phyloP scores from a whole-genome alignment of 1,140 invertebrate genomes.

The Ephestia elutella region DNA sequence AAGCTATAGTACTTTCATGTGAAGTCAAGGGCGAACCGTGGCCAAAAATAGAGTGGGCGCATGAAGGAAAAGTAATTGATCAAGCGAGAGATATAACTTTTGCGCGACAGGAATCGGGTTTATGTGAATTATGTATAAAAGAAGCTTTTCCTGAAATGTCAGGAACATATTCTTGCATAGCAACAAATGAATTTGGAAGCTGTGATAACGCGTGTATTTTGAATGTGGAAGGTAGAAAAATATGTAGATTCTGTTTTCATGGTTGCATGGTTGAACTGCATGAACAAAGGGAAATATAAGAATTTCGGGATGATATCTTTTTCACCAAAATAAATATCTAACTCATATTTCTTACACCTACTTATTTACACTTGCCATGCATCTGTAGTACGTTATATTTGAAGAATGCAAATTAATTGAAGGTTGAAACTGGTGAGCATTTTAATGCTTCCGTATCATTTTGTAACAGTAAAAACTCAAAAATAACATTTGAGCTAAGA shows the following conservation, averaged over 20 bases:
- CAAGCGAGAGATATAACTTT: constrained; percentile 87
- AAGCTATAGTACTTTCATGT: constrained; percentile 87
- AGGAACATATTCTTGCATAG: constrained; percentile 89
- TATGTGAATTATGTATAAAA: constrained; percentile 88
- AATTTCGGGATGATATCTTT: not conserved
- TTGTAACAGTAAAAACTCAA: too few species aligned
- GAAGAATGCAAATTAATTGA: not conserved
- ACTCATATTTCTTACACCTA: not conserved
- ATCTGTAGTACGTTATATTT: constrained; percentile 38
- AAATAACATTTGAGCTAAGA: not conserved
- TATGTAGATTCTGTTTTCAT: constrained; percentile 26
- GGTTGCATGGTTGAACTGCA: constrained; percentile 44
- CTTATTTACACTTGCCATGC: constrained; percentile 41
- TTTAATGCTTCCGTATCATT: not conserved
- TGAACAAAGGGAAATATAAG: constrained; percentile 12
- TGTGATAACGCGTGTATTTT: constrained; percentile 86
- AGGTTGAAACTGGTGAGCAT: not conserved
- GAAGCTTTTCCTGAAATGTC: constrained; percentile 97
- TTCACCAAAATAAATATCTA: constrained; percentile 2
- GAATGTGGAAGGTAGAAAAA: constrained; percentile 84
- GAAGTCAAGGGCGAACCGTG: constrained; percentile 85
- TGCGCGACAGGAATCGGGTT: constrained; percentile 83
- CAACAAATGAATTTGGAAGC: constrained; percentile 90
- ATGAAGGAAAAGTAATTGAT: constrained; percentile 81
- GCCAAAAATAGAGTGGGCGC: constrained; percentile 88